These are phyloP conservation scores for Drosophila fulvimacula DNA, from an alignment of 2,888 invertebrate species.

Conservation along the genomic window DNA sequence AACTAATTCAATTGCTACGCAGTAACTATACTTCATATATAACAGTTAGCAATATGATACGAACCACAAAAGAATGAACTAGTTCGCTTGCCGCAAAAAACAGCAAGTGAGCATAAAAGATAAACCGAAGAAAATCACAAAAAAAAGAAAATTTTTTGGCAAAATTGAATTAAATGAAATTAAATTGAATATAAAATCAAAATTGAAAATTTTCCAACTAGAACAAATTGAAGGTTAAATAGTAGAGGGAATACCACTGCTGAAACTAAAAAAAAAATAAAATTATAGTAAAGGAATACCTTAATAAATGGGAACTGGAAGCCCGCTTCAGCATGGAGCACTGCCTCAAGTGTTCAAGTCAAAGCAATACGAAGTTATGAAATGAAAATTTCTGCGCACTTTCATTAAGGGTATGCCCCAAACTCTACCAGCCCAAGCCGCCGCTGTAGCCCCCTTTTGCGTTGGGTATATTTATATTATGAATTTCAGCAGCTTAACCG, in stretches of 20 bases:
- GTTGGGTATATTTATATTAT: slow-evolving; percentile 20
- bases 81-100: no score
- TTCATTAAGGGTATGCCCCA: slow-evolving; percentile 11
- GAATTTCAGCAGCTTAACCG: slow-evolving; percentile 35
- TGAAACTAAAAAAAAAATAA: not conserved
- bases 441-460: not conserved
- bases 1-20: no score
- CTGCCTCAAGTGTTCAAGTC: slow-evolving; percentile 1
- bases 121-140: no score
- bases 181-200: not conserved
- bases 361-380: slow-evolving; percentile 35
- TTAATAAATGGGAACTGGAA: not conserved
- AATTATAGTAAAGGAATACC: not conserved
- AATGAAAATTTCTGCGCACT: slow-evolving; percentile 14
- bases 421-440: not conserved
- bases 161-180: no score
- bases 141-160: no score
- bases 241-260: not conserved
- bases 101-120: no score
- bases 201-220: not conserved
- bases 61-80: no score
- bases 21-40: no score
- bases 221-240: slow-evolving; percentile 1
- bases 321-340: not conserved
- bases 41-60: no score